phyloP scores from a whole-genome alignment of 2,888 invertebrate genomes.

The Cheilosia urbana region DNA sequence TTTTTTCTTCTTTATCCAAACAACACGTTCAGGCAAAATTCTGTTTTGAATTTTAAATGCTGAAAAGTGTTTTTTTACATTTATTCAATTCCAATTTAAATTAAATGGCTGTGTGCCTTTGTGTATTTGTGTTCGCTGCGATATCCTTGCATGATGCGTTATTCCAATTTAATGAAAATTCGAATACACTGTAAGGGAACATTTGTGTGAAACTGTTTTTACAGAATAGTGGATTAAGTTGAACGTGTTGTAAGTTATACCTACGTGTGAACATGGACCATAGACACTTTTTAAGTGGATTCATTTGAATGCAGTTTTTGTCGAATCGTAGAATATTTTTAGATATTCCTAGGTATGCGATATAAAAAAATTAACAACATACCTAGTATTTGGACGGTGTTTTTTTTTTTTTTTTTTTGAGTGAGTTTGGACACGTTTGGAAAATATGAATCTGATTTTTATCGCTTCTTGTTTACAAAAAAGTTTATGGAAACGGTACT shows the following conservation, averaged over 20 bases:
- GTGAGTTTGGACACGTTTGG: too few species aligned
- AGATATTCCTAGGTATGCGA: neutral
- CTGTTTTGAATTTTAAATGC: too few species aligned
- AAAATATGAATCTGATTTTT: too few species aligned
- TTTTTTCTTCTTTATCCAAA: neutral
- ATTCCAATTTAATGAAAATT: constrained; percentile 18
- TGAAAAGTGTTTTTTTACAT: constrained; percentile 1
- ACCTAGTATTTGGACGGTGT: too few species aligned
- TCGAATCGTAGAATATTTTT: neutral
- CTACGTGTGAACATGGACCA: neutral
- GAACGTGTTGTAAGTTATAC: constrained; percentile 7
- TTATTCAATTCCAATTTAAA: constrained; percentile 56
- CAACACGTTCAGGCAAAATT: neutral
- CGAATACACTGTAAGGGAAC: neutral
- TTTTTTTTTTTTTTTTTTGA: too few species aligned
- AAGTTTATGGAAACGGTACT: too few species aligned
- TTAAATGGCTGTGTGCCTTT: constrained; percentile 35
- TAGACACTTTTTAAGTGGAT: constrained; percentile 17
- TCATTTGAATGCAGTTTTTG: constrained; percentile 15
- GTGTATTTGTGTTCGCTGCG: too few species aligned
- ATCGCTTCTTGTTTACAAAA: too few species aligned
- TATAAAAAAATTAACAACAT: too few species aligned
- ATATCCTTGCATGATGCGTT: neutral
- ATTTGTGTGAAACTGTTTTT: constrained; percentile 1
- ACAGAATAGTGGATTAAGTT: constrained; percentile 30